These are phyloP conservation scores for Poeciliopsis prolifica DNA, from an alignment of 2,113 vertebrate species.

Conservation along the genomic window DNA sequence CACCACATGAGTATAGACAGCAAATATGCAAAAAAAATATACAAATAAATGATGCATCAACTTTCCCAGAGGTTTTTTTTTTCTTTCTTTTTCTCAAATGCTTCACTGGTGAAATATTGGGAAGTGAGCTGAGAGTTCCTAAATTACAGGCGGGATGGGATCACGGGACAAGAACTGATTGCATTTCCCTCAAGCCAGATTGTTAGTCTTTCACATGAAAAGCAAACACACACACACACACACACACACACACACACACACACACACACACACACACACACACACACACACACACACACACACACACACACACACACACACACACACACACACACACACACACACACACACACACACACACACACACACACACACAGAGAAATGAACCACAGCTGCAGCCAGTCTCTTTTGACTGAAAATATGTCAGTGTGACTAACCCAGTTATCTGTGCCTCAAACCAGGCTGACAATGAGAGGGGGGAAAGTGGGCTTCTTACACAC, in stretches of 20 bases:
- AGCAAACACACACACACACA: not conserved
- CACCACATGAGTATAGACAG: not conserved
- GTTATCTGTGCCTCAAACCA: slow-evolving; percentile 37
- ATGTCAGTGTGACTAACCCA: slow-evolving; percentile 47
- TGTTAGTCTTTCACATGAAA: slow-evolving; percentile 10
- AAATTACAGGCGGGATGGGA: not conserved
- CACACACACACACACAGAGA: not conserved
- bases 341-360: too few species aligned
- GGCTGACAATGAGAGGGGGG: slow-evolving; percentile 9
- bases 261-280: too few species aligned
- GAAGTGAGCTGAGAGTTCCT: not conserved
- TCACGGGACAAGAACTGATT: not conserved
- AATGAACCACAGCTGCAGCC: slow-evolving; percentile 7
- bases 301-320: too few species aligned
- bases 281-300: too few species aligned
- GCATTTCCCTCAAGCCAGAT: slow-evolving; percentile 35
- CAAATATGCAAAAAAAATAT: too few species aligned
- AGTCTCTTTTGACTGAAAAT: slow-evolving; percentile 38
- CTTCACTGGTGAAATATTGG: too few species aligned
- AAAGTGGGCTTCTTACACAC: slow-evolving; percentile 3
- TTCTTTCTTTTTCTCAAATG: not conserved
- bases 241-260: too few species aligned
- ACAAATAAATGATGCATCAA: not conserved
- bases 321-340: too few species aligned
- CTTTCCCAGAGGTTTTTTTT: not conserved